phyloP scores from a whole-genome alignment of 1,140 invertebrate species.

The Drosophila bocqueti region DNA sequence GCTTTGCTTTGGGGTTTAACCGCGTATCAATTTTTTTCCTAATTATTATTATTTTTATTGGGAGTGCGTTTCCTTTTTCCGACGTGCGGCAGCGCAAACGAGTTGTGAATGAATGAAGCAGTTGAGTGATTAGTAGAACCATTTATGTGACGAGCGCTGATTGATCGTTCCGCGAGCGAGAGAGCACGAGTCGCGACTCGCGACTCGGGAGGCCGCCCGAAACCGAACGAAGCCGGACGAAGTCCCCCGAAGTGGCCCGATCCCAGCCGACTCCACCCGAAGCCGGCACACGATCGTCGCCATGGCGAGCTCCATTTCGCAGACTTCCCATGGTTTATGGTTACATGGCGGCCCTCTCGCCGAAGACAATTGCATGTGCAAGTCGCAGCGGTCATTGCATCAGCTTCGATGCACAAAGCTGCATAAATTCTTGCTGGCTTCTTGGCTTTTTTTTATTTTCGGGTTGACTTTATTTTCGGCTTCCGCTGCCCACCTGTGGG shows the following conservation, averaged over 20 bases:
- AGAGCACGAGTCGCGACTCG: conserved; percentile 4
- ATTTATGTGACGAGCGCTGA: conserved; percentile 70
- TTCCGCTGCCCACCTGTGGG: conserved; percentile 16
- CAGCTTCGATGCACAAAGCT: conserved; percentile 54
- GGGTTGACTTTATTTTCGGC: conserved; percentile 18
- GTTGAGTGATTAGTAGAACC: conserved; percentile 66
- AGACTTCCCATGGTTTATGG: conserved; percentile 18
- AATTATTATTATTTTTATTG: conserved; percentile 2
- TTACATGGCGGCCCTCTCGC: conserved; percentile 41
- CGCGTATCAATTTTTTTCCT: conserved; percentile 15
- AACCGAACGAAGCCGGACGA: not conserved
- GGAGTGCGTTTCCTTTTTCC: conserved; percentile 18
- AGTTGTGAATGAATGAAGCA: conserved; percentile 81
- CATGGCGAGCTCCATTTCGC: not conserved
- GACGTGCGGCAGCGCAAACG: conserved; percentile 67
- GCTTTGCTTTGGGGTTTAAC: conserved; percentile 2
- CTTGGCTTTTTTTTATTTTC: conserved; percentile 3
- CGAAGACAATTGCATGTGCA: conserved; percentile 68
- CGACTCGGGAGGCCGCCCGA: not conserved
- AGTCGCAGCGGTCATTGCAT: conserved; percentile 65
- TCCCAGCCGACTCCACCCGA: not conserved
- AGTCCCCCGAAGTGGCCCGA: not conserved
- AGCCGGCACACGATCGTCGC: conserved; percentile 17
- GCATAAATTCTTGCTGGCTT: conserved; percentile 50
- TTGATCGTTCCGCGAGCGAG: conserved; percentile 58